phyloP scores from a whole-genome alignment of 2,888 invertebrate species.

The Aquatica leii region DNA sequence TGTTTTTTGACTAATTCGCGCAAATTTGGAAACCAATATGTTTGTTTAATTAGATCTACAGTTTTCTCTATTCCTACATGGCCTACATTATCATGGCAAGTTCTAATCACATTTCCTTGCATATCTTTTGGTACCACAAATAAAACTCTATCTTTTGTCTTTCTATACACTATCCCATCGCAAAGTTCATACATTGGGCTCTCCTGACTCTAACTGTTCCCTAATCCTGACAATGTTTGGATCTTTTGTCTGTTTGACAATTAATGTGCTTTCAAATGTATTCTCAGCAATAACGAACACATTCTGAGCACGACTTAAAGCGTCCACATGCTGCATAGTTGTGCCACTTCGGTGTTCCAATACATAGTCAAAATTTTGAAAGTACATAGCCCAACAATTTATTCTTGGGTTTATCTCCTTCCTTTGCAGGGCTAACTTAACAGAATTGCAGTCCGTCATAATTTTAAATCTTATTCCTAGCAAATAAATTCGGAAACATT shows the following conservation, averaged over 20 bases:
- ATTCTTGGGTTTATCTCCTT: no score
- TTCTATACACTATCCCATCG: constrained; percentile 15
- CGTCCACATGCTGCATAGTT: no score
- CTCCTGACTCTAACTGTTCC: neutral
- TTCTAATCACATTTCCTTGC: constrained; percentile 43
- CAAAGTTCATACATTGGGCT: constrained; percentile 5
- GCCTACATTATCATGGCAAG: constrained; percentile 46
- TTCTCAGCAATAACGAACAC: no score
- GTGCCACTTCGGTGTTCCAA: no score
- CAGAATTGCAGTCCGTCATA: neutral
- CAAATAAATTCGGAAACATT: constrained; percentile 2
- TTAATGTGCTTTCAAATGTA: constrained; percentile 3
- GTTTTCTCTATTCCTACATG: constrained; percentile 45
- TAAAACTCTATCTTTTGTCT: constrained; percentile 14
- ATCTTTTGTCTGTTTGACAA: constrained; percentile 1
- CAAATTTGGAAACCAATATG: no score
- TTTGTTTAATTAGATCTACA: no score
- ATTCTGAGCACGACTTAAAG: no score
- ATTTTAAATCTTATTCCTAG: no score
- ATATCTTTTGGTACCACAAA: constrained; percentile 46
- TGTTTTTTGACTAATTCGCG: no score
- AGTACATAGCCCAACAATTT: no score
- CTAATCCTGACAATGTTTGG: no score
- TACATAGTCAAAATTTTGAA: no score
- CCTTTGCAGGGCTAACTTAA: neutral